Percentiles rank a stretch among this genome's conserved stretches.
Evolutionary conservation across 2,113 vertebrate genomes (phyloP).

Genomic region (Saccopteryx bilineata): DNA sequence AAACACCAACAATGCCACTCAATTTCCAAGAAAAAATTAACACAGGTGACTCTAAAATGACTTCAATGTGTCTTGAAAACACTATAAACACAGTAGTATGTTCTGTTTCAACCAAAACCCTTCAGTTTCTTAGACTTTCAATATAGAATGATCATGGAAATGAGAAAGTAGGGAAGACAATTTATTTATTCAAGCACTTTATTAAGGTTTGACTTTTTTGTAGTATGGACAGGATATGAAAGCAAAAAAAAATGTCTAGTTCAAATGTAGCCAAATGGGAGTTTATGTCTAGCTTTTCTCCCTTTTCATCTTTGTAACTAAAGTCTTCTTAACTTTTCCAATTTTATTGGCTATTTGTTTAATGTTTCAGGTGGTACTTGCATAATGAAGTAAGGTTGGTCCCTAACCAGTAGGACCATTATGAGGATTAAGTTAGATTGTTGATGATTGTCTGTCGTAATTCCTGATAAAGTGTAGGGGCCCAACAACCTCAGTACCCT

Average conservation of each 20-base stretch:
- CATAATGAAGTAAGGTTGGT: background rate
- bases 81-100: constrained; percentile 31
- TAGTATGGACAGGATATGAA: constrained; percentile 7
- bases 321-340: constrained; percentile 15
- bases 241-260: background rate
- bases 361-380: background rate
- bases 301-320: background rate
- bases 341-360: constrained; percentile 23
- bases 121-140: constrained; percentile 53
- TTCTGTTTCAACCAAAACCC: constrained; percentile 62
- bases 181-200: constrained; percentile 14
- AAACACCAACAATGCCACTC: constrained; percentile 82
- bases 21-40: constrained; percentile 79
- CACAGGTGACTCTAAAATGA: constrained; percentile 76
- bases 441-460: background rate
- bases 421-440: background rate
- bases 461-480: background rate
- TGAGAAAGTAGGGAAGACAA: constrained; percentile 63
- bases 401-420: background rate
- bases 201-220: constrained; percentile 40
- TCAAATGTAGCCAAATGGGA: background rate
- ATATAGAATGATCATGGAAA: constrained; percentile 46
- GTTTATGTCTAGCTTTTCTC: background rate
- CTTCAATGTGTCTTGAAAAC: constrained; percentile 74
- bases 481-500: background rate